Conservation (phyloP, 2,113 vertebrate species). For the Macroglossus sobrinus region DNA sequence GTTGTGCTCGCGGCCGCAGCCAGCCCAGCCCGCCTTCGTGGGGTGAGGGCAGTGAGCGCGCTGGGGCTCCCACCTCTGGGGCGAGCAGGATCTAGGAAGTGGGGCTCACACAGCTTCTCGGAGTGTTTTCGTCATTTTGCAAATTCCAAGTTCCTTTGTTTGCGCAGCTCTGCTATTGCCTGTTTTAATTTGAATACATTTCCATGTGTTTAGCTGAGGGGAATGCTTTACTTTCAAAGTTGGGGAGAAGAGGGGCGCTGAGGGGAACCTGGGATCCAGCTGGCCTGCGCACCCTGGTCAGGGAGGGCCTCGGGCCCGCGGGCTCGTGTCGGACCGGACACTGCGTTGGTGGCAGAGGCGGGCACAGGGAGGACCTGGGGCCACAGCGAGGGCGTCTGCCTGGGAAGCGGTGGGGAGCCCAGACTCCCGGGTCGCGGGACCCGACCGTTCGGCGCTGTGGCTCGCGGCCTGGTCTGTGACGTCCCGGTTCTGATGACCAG, state of each 20-base stretch:
- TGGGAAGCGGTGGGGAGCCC: background rate
- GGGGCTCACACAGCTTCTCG: background rate
- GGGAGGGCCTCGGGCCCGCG: background rate
- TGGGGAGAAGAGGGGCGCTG: background rate
- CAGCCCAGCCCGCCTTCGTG: background rate
- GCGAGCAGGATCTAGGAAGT: background rate
- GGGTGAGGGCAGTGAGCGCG: too few species aligned
- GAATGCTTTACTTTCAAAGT: background rate
- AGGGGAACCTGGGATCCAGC: background rate
- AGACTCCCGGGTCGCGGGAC: background rate
- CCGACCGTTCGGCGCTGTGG: too few species aligned
- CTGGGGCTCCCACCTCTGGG: background rate
- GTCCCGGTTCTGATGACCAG: background rate
- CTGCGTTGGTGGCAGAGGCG: accelerated
- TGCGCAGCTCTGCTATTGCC: background rate
- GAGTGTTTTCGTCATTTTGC: background rate
- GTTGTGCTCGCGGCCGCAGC: background rate
- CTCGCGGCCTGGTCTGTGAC: background rate
- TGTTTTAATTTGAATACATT: background rate
- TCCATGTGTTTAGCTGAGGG: background rate
- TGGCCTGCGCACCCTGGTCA: background rate
- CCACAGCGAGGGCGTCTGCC: background rate
- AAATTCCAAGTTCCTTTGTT: background rate
- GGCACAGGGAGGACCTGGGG: background rate
- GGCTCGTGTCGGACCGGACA: background rate